Percentiles rank a stretch among this genome's conserved stretches.
phyloP scores from a whole-genome alignment of 2,113 vertebrate species.

The Eudyptes chrysolophus region DNA sequence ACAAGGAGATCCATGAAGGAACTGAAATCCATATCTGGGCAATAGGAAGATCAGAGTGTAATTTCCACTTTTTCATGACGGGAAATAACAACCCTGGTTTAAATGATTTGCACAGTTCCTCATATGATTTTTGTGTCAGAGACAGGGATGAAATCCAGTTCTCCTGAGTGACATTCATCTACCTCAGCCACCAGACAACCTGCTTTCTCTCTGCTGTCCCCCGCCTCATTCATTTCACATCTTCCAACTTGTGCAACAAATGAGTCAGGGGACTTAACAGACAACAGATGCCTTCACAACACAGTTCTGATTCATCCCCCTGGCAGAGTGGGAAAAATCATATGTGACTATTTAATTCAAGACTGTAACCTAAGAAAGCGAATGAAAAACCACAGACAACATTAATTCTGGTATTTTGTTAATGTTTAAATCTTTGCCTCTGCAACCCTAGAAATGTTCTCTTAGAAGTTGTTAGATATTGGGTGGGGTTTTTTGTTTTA shows the following conservation, averaged over 20 bases:
- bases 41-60: background rate
- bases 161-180: background rate
- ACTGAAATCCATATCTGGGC: background rate
- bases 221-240: background rate
- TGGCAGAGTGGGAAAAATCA: conserved; percentile 20
- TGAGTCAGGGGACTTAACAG: conserved; percentile 56
- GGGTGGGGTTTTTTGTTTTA: background rate
- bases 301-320: conserved; percentile 30
- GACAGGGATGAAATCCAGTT: background rate
- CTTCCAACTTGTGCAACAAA: conserved; percentile 28
- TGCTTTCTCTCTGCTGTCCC: background rate
- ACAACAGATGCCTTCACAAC: conserved; percentile 48
- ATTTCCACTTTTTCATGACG: background rate
- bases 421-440: background rate
- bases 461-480: background rate
- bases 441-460: background rate
- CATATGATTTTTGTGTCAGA: background rate
- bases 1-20: background rate
- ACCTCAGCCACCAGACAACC: background rate
- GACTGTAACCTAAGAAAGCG: conserved; percentile 19
- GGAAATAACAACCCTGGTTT: background rate
- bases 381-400: conserved; percentile 17
- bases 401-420: background rate
- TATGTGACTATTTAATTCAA: conserved; percentile 33
- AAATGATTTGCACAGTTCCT: background rate